These are phyloP conservation scores for Trichonephila clavata DNA, from an alignment of 1,140 invertebrate species.

Conservation along the genomic window DNA sequence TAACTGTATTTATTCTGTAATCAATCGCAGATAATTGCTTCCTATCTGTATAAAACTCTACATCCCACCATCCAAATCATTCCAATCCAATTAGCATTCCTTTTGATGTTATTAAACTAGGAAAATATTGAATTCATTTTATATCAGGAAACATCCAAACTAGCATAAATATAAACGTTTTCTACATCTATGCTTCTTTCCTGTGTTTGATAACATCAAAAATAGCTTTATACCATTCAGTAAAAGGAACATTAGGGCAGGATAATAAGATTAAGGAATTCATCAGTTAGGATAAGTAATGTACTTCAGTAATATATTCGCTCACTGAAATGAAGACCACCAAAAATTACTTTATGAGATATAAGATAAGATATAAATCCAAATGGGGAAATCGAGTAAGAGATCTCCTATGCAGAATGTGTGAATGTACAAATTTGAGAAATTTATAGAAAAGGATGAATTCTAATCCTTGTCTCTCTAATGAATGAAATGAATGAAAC, in stretches of 20 bases:
- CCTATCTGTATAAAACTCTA: too few relatives aligned
- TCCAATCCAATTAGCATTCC: too few relatives aligned
- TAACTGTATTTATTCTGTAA: too few relatives aligned
- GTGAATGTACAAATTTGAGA: not conserved
- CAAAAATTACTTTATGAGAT: not conserved
- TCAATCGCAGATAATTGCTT: too few relatives aligned
- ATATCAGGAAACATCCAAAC: too few relatives aligned
- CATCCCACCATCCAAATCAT: too few relatives aligned
- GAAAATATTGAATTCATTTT: too few relatives aligned
- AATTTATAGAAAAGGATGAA: not conserved
- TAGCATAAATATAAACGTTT: too few relatives aligned
- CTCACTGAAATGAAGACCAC: not conserved
- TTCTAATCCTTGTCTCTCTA: not conserved
- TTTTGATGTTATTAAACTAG: too few relatives aligned
- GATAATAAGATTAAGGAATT: not conserved
- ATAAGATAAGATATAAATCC: not conserved
- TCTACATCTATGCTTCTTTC: too few relatives aligned
- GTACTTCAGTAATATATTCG: not conserved
- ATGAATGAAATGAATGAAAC: not conserved
- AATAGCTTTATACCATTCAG: too few relatives aligned
- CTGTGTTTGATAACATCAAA: too few relatives aligned
- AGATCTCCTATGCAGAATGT: not conserved
- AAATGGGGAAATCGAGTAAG: not conserved
- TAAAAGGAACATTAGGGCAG: not conserved
- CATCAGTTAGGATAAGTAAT: not conserved